These are phyloP conservation scores for Plutella xylostella DNA, from an alignment of 2,888 invertebrate species.

Conservation along the genomic window DNA sequence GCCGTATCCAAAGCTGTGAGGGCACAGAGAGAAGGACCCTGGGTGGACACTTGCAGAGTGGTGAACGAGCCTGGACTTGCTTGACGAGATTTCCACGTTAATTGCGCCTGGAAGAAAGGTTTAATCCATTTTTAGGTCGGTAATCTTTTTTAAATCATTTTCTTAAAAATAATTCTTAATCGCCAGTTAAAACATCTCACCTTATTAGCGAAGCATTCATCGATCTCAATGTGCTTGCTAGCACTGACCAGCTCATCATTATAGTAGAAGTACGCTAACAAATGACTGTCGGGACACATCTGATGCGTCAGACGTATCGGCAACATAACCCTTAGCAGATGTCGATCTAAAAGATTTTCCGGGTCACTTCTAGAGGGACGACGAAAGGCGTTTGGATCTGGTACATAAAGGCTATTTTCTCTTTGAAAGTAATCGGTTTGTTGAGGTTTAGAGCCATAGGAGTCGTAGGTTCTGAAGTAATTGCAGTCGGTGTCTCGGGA, in stretches of 20 bases:
- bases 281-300: conserved; percentile 63
- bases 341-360: conserved; percentile 28
- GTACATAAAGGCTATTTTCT: background rate
- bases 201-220: conserved; percentile 70
- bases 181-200: too few species aligned
- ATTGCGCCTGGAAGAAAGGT: conserved; percentile 35
- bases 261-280: conserved; percentile 68
- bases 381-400: background rate
- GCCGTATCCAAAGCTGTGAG: conserved; percentile 44
- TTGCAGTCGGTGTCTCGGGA: conserved; percentile 34
- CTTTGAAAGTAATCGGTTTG: background rate
- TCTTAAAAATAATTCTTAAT: too few species aligned
- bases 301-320: conserved; percentile 55
- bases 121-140: too few species aligned
- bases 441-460: background rate
- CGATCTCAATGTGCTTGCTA: conserved; percentile 61
- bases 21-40: conserved; percentile 51
- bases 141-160: too few species aligned
- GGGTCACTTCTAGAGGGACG: background rate
- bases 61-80: conserved; percentile 38
- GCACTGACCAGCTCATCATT: conserved; percentile 70
- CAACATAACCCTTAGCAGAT: conserved; percentile 43
- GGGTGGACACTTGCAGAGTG: conserved; percentile 33
- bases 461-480: conserved; percentile 7
- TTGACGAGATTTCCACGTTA: conserved; percentile 38